A percentile compares a stretch with the other conserved stretches of the same genome.
These are phyloP conservation scores for Axea sp. DNA, from an alignment of 2,888 invertebrate genomes.

Conservation along the genomic window DNA sequence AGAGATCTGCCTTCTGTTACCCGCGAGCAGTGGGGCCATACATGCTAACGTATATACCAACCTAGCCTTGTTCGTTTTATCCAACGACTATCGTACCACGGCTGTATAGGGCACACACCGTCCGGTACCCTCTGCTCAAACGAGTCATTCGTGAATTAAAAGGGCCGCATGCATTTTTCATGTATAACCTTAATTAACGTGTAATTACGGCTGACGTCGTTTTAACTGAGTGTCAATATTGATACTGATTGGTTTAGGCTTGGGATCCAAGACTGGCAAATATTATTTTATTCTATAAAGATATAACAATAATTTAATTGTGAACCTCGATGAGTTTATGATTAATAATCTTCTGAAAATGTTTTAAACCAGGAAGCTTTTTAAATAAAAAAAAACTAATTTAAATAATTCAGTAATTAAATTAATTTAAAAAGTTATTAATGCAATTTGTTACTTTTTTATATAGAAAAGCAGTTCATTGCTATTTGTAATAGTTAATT, in stretches of 20 bases:
- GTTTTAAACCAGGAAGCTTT: too few relatives aligned
- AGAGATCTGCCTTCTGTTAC: slow-evolving; percentile 79
- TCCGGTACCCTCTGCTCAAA: slow-evolving; percentile 63
- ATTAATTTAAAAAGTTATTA: too few relatives aligned
- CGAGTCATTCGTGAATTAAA: slow-evolving; percentile 61
- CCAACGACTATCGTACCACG: slow-evolving; percentile 53
- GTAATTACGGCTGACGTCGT: slow-evolving; percentile 57
- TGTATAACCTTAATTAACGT: slow-evolving; percentile 58
- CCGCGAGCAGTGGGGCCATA: slow-evolving; percentile 75
- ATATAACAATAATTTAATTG: too few relatives aligned
- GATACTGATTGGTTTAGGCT: slow-evolving; percentile 52
- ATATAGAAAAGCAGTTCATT: too few relatives aligned
- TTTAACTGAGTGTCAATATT: slow-evolving; percentile 60
- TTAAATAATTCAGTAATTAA: too few relatives aligned
- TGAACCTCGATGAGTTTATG: too few relatives aligned
- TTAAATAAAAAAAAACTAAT: too few relatives aligned
- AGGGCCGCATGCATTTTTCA: slow-evolving; percentile 57
- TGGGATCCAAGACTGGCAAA: slow-evolving; percentile 17
- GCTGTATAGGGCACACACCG: slow-evolving; percentile 66
- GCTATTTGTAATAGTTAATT: too few relatives aligned
- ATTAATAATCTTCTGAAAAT: too few relatives aligned
- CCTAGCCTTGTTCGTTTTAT: slow-evolving; percentile 48
- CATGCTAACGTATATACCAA: slow-evolving; percentile 62
- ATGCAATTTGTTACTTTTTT: too few relatives aligned
- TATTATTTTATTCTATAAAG: slow-evolving; percentile 27